Conservation (phyloP, 2,113 vertebrate species). For the Talpa occidentalis region DNA sequence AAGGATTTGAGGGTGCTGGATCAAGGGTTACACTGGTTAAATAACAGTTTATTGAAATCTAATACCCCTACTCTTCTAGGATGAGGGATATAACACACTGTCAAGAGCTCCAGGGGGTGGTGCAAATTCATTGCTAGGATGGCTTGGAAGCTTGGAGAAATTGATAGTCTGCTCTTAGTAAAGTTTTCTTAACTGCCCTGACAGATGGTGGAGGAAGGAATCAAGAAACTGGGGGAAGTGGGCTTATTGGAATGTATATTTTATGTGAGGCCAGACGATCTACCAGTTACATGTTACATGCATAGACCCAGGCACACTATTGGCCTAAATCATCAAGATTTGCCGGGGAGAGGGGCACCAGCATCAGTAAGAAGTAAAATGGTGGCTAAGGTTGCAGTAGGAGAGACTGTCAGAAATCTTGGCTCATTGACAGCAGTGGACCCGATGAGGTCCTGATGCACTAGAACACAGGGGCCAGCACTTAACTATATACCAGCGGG, state of each 20-base stretch:
- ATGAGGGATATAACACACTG: not conserved
- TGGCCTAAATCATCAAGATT: not conserved
- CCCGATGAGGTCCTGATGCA: not conserved
- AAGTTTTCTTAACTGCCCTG: not conserved
- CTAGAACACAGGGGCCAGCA: not conserved
- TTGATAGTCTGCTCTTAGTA: not conserved
- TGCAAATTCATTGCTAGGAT: not conserved
- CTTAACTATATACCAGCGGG: not conserved
- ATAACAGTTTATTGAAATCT: not conserved
- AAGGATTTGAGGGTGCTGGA: not conserved
- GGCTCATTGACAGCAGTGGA: not conserved
- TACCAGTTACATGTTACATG: not conserved
- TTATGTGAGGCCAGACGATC: not conserved
- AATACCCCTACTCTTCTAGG: not conserved
- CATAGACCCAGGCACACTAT: not conserved
- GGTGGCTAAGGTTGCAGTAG: not conserved
- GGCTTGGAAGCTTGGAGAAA: not conserved
- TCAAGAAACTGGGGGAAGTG: not conserved
- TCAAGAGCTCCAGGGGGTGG: not conserved
- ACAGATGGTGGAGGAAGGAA: not conserved
- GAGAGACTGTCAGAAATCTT: not conserved
- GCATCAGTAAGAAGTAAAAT: not conserved
- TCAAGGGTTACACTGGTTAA: not conserved
- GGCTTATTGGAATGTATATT: not conserved
- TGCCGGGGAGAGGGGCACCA: not conserved